Evolutionary conservation across 2,888 invertebrate genomes (phyloP).

Genomic region (Limenitis arthemis): DNA sequence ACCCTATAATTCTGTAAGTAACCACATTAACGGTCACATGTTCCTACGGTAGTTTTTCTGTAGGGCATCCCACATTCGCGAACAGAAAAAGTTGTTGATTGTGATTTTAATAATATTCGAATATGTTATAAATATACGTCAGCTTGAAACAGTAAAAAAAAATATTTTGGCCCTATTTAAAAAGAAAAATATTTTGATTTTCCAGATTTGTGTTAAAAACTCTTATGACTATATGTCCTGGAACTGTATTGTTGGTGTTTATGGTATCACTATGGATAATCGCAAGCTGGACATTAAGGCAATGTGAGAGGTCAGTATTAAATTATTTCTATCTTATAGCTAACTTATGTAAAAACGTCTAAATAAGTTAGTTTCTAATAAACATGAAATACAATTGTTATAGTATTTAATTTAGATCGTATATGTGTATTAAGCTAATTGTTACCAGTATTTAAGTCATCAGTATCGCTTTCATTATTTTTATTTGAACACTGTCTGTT

Average conservation of each 20-base stretch:
- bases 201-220: constrained; percentile 94
- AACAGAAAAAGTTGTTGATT: too few relatives aligned
- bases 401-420: constrained; percentile 23
- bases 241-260: constrained; percentile 96
- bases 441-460: constrained; percentile 32
- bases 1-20: too few relatives aligned
- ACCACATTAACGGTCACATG: too few relatives aligned
- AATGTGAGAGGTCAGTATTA: constrained; percentile 94
- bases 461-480: constrained; percentile 47
- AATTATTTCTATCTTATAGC: background rate
- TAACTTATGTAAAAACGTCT: constrained; percentile 6
- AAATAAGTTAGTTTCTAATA: constrained; percentile 2
- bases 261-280: constrained; percentile 99
- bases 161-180: background rate
- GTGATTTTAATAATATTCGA: too few relatives aligned
- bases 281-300: constrained; percentile 98
- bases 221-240: constrained; percentile 99
- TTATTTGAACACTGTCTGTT: constrained; percentile 33
- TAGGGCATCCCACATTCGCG: too few relatives aligned
- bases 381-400: constrained; percentile 4
- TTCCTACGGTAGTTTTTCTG: too few relatives aligned
- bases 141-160: background rate
- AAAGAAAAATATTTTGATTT: constrained; percentile 16
- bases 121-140: too few relatives aligned
- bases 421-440: constrained; percentile 28